Base-by-base conservation (phyloP, 1,140 invertebrate species). In the Sarcophaga peregrina region DNA sequence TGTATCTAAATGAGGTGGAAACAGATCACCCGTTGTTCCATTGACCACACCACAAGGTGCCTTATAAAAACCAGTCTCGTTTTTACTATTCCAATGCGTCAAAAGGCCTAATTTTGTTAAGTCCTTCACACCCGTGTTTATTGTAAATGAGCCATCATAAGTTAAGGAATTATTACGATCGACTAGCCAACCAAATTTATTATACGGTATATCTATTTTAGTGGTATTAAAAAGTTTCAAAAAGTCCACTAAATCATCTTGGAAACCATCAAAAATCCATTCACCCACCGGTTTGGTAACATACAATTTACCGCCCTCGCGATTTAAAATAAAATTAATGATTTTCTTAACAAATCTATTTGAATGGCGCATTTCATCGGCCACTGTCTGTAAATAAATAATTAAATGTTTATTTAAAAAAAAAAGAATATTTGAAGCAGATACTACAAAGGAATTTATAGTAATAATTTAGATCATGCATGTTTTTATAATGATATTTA, bases 131-230 rank as follows among this genome's bases (percentile, higher is more conserved):
- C 96, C 96, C 7, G 95, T 95, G 75, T 93, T 92, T 92, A 97
- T 96, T 45, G 93, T 94, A 86, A 94, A 96, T 9, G 92, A 91
- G 10, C 96, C 96, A 89, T 97, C 96, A 87, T 93, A 96, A 1
- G 91, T 92, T 15, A 92, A 87, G 0, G 95, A 94, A 10, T 90
- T 90, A 88, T 96, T 96, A 81, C 95, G 93, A 93, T 96, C 89
- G 85, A 94, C 95, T 87, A 96, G 95, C 95, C 95, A 96, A 11
- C 93, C 95, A 89, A 96, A 96, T 86, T 93, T 94, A 25, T 92
- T 92, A 86, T 91, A 95, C 0, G 95, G 95, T 82, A 96, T 92
- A 0, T 91, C 85, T 25, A 92, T 88, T 10, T 86, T 90, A 0
- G 92, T 86, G 0, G 93, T 88, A 13, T 95, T 93, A 9, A 94